phyloP scores from a whole-genome alignment of 2,797 vertebrate species.

The Chaunax sp. region DNA sequence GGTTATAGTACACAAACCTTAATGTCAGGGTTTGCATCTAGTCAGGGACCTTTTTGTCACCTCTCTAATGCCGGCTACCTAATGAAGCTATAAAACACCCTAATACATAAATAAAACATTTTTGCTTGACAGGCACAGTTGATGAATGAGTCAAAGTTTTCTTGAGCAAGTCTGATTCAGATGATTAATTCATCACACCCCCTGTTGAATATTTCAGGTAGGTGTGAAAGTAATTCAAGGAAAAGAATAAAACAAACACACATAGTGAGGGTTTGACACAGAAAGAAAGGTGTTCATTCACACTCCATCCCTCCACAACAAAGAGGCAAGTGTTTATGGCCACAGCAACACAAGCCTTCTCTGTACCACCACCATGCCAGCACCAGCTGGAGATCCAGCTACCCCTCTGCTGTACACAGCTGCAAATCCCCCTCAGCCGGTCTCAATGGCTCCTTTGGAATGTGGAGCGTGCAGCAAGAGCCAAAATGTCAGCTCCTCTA shows the following conservation, averaged over 20 bases:
- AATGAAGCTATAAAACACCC: neutral
- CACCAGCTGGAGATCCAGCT: slow-evolving; percentile 53
- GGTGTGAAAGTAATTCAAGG: neutral
- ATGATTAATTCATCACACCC: neutral
- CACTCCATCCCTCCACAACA: slow-evolving; percentile 19
- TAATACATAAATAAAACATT: neutral
- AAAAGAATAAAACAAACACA: slow-evolving; percentile 5
- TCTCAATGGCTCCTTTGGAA: slow-evolving; percentile 59
- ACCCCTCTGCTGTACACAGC: slow-evolving; percentile 53
- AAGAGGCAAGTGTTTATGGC: slow-evolving; percentile 41
- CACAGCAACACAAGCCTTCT: slow-evolving; percentile 29
- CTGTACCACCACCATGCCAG: slow-evolving; percentile 45
- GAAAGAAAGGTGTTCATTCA: slow-evolving; percentile 24
- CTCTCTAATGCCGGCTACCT: neutral
- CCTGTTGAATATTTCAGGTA: neutral
- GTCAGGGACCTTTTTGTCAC: neutral
- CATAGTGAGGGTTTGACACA: neutral
- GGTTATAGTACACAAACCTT: too few species aligned
- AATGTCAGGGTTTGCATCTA: neutral
- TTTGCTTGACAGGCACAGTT: neutral
- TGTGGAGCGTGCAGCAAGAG: slow-evolving; percentile 52
- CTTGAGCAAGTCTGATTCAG: neutral
- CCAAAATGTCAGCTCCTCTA: slow-evolving; percentile 73
- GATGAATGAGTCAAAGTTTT: neutral
- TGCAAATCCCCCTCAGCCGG: slow-evolving; percentile 60